Evolutionary conservation across 2,797 vertebrate species (phyloP).

Genomic region (Eulemur rubriventer): DNA sequence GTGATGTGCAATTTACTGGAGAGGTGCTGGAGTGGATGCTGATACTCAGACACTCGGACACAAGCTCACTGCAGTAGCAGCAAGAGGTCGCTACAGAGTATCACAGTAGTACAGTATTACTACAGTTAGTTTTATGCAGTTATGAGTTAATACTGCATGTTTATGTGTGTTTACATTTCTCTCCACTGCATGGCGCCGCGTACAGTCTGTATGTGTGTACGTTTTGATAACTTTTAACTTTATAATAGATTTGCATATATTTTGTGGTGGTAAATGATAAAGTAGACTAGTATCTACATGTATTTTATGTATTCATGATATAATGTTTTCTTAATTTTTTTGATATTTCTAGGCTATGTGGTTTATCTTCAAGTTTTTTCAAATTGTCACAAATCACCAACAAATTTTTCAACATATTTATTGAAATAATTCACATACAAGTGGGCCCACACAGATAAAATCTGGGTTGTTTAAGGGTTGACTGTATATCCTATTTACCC

Average conservation of each 20-base stretch:
- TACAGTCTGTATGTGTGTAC: neutral
- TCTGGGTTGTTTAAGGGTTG: neutral
- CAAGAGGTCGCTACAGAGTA: neutral
- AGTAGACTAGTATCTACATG: neutral
- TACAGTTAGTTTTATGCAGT: neutral
- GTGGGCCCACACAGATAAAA: neutral
- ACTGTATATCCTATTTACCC: neutral
- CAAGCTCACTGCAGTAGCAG: neutral
- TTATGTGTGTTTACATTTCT: neutral
- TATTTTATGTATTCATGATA: neutral
- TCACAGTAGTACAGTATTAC: too few species aligned
- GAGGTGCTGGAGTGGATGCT: neutral
- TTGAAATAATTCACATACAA: neutral
- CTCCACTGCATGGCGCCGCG: neutral
- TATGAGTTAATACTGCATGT: neutral
- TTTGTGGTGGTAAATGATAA: neutral
- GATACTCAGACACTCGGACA: neutral
- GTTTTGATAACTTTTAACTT: neutral
- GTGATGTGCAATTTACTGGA: neutral
- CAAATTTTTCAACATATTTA: neutral
- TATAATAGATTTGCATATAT: neutral
- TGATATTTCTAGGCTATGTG: neutral
- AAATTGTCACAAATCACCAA: neutral
- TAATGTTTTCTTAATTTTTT: neutral
- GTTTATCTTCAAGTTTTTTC: neutral